A percentile compares a stretch with the other conserved stretches of the same genome.
Conservation (phyloP, 2,888 invertebrate species). For the Phortica okadai region DNA sequence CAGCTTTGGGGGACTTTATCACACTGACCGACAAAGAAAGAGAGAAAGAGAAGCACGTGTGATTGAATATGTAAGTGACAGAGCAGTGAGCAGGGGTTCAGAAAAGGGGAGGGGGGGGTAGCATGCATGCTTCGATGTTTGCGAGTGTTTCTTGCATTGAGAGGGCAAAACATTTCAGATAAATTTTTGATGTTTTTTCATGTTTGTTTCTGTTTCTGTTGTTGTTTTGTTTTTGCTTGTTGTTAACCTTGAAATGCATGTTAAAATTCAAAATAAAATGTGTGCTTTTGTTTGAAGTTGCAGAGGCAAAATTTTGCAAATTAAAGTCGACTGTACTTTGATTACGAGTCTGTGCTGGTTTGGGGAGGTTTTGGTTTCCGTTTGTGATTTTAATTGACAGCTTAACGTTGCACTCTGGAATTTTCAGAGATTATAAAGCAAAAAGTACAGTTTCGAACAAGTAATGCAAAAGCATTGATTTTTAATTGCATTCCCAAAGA, state of each 20-base stretch:
- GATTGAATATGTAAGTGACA: background rate
- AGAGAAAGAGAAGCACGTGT: background rate
- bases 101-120: background rate
- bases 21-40: background rate
- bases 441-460: no score
- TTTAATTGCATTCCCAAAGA: no score
- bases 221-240: background rate
- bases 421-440: no score
- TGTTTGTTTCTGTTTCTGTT: background rate
- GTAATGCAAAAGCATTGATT: no score
- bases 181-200: background rate
- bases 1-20: background rate
- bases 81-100: background rate
- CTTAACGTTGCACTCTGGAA: no score
- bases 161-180: background rate
- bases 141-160: background rate
- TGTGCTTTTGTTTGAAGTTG: background rate
- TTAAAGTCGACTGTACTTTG: no score
- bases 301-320: no score
- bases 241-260: conserved; percentile 54
- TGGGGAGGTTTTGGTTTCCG: no score
- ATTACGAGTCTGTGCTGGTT: no score
- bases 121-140: background rate
- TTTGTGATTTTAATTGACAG: no score
- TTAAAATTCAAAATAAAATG: conserved; percentile 54